Base-by-base conservation (phyloP, 2,888 invertebrate genomes). In the Thymelicus sylvestris region DNA sequence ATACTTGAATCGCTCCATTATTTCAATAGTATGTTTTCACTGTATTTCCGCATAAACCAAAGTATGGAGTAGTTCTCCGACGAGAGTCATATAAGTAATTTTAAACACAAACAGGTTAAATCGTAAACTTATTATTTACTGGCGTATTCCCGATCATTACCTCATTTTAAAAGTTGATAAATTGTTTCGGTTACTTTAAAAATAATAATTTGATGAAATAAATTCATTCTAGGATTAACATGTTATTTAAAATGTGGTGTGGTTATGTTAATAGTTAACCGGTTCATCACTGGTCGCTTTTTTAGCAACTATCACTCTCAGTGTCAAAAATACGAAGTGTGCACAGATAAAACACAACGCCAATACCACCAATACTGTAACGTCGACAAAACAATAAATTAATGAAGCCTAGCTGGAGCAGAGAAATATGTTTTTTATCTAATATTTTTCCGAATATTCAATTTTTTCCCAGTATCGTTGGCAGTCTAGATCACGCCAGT, bases 31-130 rank as follows among this genome's bases (percentile, higher is more conserved):
- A 64, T 15, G 7, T 59, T 59, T 59, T 67, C 61, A 67, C 48
- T 39, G 31, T 61, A 47, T 24, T 39, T 76, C 69, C 72, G 38
- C 67, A 73, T 61, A 39, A 79, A 83, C 86, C 86, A 85, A 86
- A 85, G 83, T 82, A 78, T 75, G 76, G 77, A 79, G 75, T 65
- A 65, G 72, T 74, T 77, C 78, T 79, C 78, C 80, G 78, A 80
- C 80, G 80, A 80, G 62, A 69, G 69, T 65, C 69, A 64, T 69
- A 50, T 69, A 64, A 69, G 59, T 66, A 68, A 19, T 69, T 59
- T 69, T 57, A 63, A 61, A 66, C 12, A 61, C 41, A 68, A 44
- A 48, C 48, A 60, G 13, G 59, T 59, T 59, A 39, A 39, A 38
- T 4, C 39, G n/a, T 59, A 59, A 59, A n/a, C 39, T 59, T 59